Evolutionary conservation across 2,797 vertebrate species (phyloP), one percentile per base, ranked within the genome.

Genomic region (Enteromius anoplus): DNA sequence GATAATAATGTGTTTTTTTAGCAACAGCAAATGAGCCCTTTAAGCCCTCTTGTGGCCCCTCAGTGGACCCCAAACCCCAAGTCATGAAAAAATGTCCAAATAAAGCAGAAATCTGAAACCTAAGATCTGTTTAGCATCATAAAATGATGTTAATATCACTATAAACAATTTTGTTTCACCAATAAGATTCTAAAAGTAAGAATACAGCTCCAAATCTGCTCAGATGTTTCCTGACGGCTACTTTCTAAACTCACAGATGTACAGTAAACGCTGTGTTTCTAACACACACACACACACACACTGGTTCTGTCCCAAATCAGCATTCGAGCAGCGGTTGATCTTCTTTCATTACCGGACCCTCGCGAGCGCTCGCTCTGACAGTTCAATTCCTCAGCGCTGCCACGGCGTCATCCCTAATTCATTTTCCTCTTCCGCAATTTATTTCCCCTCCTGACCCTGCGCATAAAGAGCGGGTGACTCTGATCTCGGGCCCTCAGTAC

Each of bases 401-500:
- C 90, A 85, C 84, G 81, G 87, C 86, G 87, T 89, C 88, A 90
- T 88, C 87, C 91, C 91, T 92, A 92, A 93, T 93, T 93, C 89
- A 92, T 92, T 93, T 92, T 92, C 88, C 88, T 81, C 84, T 89
- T 91, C 90, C 66, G 79, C 85, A 91, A 93, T 93, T 91, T 93
- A 92, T 93, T 92, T 92, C 91, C 86, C 82, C 76, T 37, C 91
- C 92, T 91, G 89, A 87, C 87, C 85, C 72, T 8, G 86, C 78
- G 32, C 81, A 84, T 82, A 90, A 84, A 89, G 87, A 91, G 85
- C 87, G 73, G 88, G 89, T 90, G 89, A 87, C 55, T 42, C 85
- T 88, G 58, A 90, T 88, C 89, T 88, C 47, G 47, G 77, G 23
- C 7, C 47, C 2, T 9, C 29, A 15, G 32, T 53, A 69, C 21